Evolutionary conservation across 2,888 invertebrate species (phyloP), one percentile per base, ranked within the genome.

Genomic region (Piscicola geometra): DNA sequence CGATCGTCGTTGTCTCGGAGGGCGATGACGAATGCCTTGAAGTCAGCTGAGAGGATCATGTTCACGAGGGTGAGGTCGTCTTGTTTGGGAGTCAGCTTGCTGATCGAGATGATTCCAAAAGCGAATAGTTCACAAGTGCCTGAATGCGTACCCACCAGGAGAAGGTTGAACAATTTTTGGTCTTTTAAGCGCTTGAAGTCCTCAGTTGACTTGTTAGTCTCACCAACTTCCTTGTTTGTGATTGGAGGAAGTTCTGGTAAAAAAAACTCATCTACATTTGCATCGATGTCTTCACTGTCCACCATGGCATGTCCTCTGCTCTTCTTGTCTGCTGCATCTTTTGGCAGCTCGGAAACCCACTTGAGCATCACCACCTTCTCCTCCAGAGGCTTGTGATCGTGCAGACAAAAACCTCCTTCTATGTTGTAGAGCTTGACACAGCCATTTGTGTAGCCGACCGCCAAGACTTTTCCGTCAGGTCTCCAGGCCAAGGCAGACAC

Each of bases 401-500:
- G 90, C 18, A 94, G 87, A 76, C 90, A 88, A 81, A 91, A 91
- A 82, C 93, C 93, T 81, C 92, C 92, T 86, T 94, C 94, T 71
- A 94, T 91, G 84, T 93, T 92, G 64, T 93, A 89, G 68, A 94
- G 87, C 41, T 89, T 87, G 0, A 93, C 88, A 82, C 88, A 88
- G 18, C 91, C 92, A 71, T 80, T 80, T 2, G 78, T 79, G 76
- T 86, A 86, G 88, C 85, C 92, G 32, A 89, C 86, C 67, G 91
- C 91, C 71, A 90, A 78, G 21, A 84, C 90, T 86, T 94, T 94
- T 80, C 96, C 95, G 88, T 97, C 96, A 9, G 94, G 93, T 84
- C 95, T 89, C 96, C 96, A 97, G 72, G 92, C 90, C 83, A 97
- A 88, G 18, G 91, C 90, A 78, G 89, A 89, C 0, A 93, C 92